Evolutionary conservation across 2,797 vertebrate genomes (phyloP).

Genomic region (Rousettus madagascariensis): DNA sequence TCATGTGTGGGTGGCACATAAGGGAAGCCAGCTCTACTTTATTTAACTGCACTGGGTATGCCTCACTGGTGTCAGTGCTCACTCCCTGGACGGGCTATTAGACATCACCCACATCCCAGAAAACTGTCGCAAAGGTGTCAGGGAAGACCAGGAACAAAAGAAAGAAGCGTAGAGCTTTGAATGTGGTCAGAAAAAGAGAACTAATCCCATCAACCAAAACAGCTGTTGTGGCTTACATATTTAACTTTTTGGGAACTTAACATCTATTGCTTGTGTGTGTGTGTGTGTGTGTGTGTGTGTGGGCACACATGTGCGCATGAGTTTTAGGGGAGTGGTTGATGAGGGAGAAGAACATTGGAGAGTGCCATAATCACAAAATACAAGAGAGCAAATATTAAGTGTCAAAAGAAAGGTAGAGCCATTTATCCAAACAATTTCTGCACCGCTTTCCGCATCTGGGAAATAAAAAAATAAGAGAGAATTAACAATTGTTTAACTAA

Average conservation of each 20-base stretch:
- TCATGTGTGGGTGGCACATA: not conserved
- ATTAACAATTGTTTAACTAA: not conserved
- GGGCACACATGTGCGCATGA: too few relatives aligned
- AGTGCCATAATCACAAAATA: not conserved
- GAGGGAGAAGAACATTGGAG: not conserved
- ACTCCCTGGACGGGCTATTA: not conserved
- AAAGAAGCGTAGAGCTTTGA: not conserved
- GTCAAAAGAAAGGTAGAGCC: not conserved
- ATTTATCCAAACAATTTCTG: not conserved
- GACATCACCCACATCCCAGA: not conserved
- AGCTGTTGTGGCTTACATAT: not conserved
- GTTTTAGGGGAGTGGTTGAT: not conserved
- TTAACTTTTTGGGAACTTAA: not conserved
- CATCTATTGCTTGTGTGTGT: too few relatives aligned
- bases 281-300: not conserved
- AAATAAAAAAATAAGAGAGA: not conserved
- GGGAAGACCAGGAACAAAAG: not conserved
- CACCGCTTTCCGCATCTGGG: not conserved
- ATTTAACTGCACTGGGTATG: constrained; percentile 54
- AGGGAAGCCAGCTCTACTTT: not conserved
- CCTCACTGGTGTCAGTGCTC: fast-evolving
- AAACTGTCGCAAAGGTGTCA: not conserved
- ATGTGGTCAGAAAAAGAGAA: not conserved
- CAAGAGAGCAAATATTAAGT: not conserved
- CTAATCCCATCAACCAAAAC: not conserved